Conservation (phyloP, 2,888 invertebrate genomes). For the Stenolophus ochropezus region DNA sequence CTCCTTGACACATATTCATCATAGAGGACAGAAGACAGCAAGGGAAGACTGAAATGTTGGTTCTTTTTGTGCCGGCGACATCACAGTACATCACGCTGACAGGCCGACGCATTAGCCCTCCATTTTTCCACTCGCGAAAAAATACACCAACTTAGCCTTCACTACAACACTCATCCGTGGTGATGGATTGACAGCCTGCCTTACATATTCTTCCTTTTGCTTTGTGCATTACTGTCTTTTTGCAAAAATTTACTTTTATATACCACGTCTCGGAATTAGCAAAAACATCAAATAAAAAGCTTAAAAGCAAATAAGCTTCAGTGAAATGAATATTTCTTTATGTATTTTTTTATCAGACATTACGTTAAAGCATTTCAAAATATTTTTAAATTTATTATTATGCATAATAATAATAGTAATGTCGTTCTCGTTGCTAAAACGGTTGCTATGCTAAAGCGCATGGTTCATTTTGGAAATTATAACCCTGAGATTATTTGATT, state of each 20-base stretch:
- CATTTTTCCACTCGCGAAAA: conserved; percentile 63
- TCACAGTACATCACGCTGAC: conserved; percentile 65
- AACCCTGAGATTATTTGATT: too few relatives aligned
- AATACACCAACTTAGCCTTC: conserved; percentile 59
- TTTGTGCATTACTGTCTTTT: neutral
- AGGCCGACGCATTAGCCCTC: conserved; percentile 63
- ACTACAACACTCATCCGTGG: conserved; percentile 1
- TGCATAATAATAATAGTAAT: too few relatives aligned
- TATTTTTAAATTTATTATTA: too few relatives aligned
- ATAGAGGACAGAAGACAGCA: neutral
- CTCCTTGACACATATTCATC: conserved; percentile 24
- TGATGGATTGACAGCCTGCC: conserved; percentile 53
- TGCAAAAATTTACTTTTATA: neutral
- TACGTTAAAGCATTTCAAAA: too few relatives aligned
- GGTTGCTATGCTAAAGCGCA: too few relatives aligned
- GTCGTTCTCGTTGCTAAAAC: too few relatives aligned
- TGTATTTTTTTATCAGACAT: too few relatives aligned
- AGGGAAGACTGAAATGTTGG: conserved; percentile 62
- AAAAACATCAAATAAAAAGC: too few relatives aligned
- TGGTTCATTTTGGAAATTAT: too few relatives aligned
- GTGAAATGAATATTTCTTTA: too few relatives aligned
- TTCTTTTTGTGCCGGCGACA: conserved; percentile 65
- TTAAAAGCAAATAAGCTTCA: too few relatives aligned
- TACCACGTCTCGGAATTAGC: too few relatives aligned
- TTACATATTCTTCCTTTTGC: conserved; percentile 3